phyloP scores from a whole-genome alignment of 35 echinoderm and acorn worm genomes.

The Lytechinus variegatus region DNA sequence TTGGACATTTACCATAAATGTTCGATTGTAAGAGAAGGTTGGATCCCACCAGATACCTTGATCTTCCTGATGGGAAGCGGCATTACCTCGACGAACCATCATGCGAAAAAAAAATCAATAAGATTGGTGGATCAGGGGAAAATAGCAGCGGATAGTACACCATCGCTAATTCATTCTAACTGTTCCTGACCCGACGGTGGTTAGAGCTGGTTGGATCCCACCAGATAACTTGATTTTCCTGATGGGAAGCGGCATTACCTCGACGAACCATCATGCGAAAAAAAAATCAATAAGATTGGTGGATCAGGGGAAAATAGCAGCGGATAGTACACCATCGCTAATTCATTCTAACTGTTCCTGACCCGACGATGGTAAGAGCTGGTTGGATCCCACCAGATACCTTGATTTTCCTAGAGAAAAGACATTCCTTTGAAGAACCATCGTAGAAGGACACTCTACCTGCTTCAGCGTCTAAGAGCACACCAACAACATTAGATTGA shows the following conservation, averaged over 20 bases:
- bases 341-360: background rate
- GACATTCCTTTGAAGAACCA: conserved; percentile 50
- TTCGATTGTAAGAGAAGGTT: conserved; percentile 46
- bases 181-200: conserved; percentile 53
- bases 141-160: too few species aligned
- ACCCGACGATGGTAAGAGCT: conserved; percentile 54
- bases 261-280: conserved; percentile 19
- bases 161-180: too few species aligned
- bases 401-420: conserved; percentile 45
- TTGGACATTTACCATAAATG: background rate
- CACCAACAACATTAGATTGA: conserved; percentile 51
- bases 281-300: conserved; percentile 51
- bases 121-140: background rate
- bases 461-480: conserved; percentile 49
- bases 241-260: conserved; percentile 54
- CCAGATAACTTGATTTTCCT: conserved; percentile 45
- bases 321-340: too few species aligned
- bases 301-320: too few species aligned
- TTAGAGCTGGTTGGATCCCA: conserved; percentile 49
- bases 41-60: conserved; percentile 40
- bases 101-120: conserved; percentile 54
- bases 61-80: conserved; percentile 37
- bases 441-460: conserved; percentile 61
- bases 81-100: conserved; percentile 50
- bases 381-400: conserved; percentile 51